Conservation (phyloP, 1,140 invertebrate genomes). For the Armadillidium nasatum region DNA sequence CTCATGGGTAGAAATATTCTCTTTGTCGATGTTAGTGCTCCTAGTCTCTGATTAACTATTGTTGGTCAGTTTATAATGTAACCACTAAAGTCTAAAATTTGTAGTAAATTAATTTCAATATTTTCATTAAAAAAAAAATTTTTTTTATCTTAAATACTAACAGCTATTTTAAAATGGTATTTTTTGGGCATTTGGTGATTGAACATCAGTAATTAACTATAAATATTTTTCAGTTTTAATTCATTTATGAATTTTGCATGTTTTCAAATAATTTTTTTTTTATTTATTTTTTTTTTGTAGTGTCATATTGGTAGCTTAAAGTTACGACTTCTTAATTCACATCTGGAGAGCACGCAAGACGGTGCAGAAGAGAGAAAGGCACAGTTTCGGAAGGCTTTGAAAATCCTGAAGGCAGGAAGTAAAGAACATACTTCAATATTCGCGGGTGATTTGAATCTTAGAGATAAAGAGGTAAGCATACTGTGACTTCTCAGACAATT, state of each 20-base stretch:
- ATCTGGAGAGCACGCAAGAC: conserved; percentile 59
- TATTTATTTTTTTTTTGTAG: conserved; percentile 44
- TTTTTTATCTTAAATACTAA: too few species aligned
- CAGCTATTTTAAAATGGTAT: too few species aligned
- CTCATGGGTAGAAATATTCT: conserved; percentile 57
- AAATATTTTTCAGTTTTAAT: not conserved
- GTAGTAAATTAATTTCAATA: too few species aligned
- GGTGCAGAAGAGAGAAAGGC: conserved; percentile 50
- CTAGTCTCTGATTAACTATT: conserved; percentile 49
- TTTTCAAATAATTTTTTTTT: too few species aligned
- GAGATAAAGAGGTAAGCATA: conserved; percentile 57
- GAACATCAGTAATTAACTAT: not conserved
- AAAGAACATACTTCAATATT: conserved; percentile 54
- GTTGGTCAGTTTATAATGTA: conserved; percentile 44
- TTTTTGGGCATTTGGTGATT: too few species aligned
- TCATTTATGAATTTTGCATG: too few species aligned
- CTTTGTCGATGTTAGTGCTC: conserved; percentile 49
- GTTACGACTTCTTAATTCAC: conserved; percentile 55
- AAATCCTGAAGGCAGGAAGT: conserved; percentile 47
- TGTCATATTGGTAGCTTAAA: conserved; percentile 53
- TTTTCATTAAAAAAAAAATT: conserved; percentile 22
- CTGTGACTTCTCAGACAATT: too few species aligned
- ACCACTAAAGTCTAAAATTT: too few species aligned
- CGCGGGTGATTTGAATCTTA: conserved; percentile 59
- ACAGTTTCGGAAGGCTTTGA: conserved; percentile 54